Evolutionary conservation across 1,140 invertebrate species (phyloP).

Genomic region (Solenopsis fugax): DNA sequence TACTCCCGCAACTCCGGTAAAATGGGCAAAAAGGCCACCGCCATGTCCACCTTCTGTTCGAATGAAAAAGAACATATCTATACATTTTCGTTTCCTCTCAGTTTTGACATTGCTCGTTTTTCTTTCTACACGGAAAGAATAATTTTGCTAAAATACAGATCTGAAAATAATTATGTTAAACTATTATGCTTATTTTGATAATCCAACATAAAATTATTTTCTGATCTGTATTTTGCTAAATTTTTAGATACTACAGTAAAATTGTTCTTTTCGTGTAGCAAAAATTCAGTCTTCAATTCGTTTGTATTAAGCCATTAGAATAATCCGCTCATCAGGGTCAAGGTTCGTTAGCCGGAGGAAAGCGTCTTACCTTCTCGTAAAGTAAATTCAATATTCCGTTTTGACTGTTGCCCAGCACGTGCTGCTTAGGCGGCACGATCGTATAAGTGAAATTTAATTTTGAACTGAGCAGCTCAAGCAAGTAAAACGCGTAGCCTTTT

Average conservation of each 20-base stretch:
- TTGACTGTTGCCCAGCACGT: conserved; percentile 87
- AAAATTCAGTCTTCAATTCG: background rate
- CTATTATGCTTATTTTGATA: too few species aligned
- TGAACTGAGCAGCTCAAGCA: conserved; percentile 90
- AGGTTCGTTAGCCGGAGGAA: background rate
- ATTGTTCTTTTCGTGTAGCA: background rate
- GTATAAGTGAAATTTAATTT: conserved; percentile 92
- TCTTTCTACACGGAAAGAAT: too few species aligned
- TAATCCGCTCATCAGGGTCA: background rate
- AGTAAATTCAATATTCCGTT: conserved; percentile 89
- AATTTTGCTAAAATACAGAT: too few species aligned
- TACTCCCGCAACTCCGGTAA: conserved; percentile 87
- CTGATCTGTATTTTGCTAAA: too few species aligned
- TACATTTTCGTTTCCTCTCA: background rate
- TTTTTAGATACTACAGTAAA: too few species aligned
- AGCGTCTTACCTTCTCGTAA: conserved; percentile 86
- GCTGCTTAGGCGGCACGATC: conserved; percentile 88
- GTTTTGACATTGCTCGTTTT: background rate
- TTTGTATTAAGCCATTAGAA: background rate
- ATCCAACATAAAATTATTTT: too few species aligned
- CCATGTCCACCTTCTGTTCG: conserved; percentile 91
- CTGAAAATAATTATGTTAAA: too few species aligned
- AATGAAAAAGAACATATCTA: conserved; percentile 17
- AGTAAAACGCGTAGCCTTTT: conserved; percentile 90
- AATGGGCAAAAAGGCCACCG: conserved; percentile 92